A percentile compares a stretch with the other conserved stretches of the same genome.
Conservation (phyloP, 2,113 vertebrate species). For the Cariama cristata region DNA sequence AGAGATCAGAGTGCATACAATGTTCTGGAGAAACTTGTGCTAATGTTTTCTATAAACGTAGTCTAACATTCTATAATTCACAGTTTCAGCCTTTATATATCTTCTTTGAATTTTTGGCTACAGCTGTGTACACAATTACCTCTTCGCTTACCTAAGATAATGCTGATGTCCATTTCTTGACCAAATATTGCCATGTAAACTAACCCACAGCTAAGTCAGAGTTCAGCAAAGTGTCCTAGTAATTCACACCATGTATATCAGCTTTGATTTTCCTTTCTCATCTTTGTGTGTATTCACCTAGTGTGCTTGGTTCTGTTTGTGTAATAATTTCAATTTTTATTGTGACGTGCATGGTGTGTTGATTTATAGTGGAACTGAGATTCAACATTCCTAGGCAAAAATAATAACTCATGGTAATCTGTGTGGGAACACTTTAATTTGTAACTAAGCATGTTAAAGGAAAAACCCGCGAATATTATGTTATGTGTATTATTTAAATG, state of each 20-base stretch:
- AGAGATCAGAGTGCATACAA: background rate
- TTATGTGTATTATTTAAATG: background rate
- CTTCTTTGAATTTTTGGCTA: background rate
- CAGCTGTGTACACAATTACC: background rate
- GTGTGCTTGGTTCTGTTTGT: background rate
- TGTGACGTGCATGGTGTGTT: background rate
- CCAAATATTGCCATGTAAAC: background rate
- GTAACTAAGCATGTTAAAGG: background rate
- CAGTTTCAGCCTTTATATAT: background rate
- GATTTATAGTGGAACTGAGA: background rate
- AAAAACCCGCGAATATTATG: rapidly evolving
- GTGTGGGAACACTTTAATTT: background rate
- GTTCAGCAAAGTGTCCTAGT: background rate
- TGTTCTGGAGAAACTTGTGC: background rate
- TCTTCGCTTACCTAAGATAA: background rate
- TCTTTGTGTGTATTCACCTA: background rate
- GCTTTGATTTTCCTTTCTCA: background rate
- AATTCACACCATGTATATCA: background rate
- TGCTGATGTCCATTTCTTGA: background rate
- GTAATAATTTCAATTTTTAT: background rate
- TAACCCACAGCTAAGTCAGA: background rate
- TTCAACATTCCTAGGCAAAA: background rate
- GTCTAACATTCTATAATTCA: background rate
- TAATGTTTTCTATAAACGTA: background rate
- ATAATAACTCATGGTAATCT: background rate